Evolutionary conservation across 2,797 vertebrate species (phyloP).

Genomic region (Aythya fuligula): DNA sequence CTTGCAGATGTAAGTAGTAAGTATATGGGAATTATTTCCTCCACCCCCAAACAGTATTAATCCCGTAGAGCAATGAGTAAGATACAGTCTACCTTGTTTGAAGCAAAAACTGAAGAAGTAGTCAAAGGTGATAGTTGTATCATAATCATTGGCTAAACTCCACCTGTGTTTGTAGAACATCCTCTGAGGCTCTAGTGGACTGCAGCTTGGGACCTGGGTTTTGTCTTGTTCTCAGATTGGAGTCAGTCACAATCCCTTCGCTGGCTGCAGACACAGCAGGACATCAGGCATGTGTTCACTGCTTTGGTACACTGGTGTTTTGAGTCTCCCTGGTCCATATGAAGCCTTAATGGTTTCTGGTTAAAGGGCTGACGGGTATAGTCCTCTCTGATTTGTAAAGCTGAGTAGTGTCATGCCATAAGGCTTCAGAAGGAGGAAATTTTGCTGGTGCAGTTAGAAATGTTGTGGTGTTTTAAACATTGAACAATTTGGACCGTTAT

Average conservation of each 20-base stretch:
- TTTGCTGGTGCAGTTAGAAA: background rate
- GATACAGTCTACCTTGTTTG: background rate
- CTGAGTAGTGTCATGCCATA: background rate
- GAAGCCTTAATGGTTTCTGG: background rate
- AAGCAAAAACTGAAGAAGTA: background rate
- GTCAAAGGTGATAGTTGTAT: background rate
- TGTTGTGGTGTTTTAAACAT: background rate
- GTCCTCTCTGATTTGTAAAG: background rate
- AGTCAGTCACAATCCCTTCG: background rate
- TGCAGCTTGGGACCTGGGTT: accelerated
- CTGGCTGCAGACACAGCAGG: background rate
- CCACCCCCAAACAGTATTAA: background rate
- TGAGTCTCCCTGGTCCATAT: background rate
- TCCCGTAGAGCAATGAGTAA: background rate
- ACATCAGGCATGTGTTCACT: background rate
- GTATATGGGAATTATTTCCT: background rate
- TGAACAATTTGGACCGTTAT: background rate
- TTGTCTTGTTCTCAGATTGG: background rate
- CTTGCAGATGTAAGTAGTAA: background rate
- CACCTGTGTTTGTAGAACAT: background rate
- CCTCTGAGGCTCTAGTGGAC: background rate
- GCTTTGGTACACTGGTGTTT: background rate
- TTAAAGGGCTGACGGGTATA: background rate
- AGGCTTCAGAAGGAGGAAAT: background rate
- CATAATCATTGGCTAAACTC: background rate